Evolutionary conservation across 2,113 vertebrate genomes (phyloP).

Genomic region (Bucco capensis): DNA sequence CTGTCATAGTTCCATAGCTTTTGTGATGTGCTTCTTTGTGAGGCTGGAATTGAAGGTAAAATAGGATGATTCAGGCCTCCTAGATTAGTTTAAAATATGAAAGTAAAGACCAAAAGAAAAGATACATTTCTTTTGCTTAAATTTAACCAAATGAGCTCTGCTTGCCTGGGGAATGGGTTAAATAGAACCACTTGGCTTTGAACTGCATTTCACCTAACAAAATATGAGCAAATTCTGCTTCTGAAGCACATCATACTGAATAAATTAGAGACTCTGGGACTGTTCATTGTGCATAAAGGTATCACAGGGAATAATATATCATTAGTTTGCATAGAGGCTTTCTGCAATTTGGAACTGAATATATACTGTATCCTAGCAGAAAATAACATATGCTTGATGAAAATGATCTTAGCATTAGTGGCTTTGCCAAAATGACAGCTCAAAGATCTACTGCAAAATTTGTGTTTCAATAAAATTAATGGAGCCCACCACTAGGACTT

Average conservation of each 20-base stretch:
- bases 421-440: neutral
- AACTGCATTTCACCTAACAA: neutral
- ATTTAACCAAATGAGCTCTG: neutral
- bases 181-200: neutral
- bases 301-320: neutral
- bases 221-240: neutral
- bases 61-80: neutral
- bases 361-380: neutral
- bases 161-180: neutral
- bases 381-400: neutral
- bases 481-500: neutral
- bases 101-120: neutral
- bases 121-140: neutral
- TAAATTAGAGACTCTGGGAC: constrained; percentile 12
- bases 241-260: neutral
- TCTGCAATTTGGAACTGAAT: neutral
- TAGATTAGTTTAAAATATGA: neutral
- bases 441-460: neutral
- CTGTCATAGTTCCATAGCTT: neutral
- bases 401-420: neutral
- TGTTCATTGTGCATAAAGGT: neutral
- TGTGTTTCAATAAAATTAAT: neutral
- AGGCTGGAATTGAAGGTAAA: neutral
- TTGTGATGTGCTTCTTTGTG: neutral
- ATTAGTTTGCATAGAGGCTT: neutral